Percentiles rank a stretch among this genome's conserved stretches.
Conservation (phyloP, 2,113 vertebrate genomes). For the Paramisgurnus dabryanus region DNA sequence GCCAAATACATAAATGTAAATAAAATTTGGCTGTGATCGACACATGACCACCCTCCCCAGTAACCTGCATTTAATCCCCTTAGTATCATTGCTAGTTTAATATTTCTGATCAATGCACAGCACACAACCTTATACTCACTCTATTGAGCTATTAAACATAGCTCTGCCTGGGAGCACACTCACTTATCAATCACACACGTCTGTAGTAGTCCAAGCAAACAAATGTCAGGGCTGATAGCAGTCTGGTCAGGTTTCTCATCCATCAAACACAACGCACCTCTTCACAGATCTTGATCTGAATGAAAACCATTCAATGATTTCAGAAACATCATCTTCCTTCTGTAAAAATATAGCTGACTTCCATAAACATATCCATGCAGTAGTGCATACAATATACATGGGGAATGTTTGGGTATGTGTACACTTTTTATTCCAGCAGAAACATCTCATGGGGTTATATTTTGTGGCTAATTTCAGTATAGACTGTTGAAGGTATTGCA, state of each 20-base stretch:
- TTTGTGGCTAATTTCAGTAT: too few species aligned
- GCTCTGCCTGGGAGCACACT: not conserved
- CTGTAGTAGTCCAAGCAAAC: conserved; percentile 19
- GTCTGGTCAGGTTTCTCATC: conserved; percentile 24
- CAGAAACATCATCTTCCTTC: not conserved
- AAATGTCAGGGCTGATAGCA: conserved; percentile 31
- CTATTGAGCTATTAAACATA: conserved; percentile 7
- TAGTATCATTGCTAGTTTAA: too few species aligned
- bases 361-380: not conserved
- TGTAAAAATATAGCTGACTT: not conserved
- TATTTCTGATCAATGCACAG: not conserved
- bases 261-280: conserved; percentile 27
- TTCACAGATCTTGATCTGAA: conserved; percentile 12
- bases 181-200: conserved; percentile 28
- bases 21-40: too few species aligned
- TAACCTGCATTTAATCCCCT: too few species aligned
- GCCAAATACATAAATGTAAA: too few species aligned
- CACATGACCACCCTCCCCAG: too few species aligned
- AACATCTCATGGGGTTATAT: too few species aligned
- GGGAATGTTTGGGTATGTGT: too few species aligned
- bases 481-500: too few species aligned
- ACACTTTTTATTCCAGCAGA: too few species aligned
- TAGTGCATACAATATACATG: too few species aligned
- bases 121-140: not conserved
- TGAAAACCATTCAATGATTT: not conserved